Percentiles rank a stretch among this genome's conserved stretches.
phyloP scores from a whole-genome alignment of 2,113 vertebrate genomes.

The Nyctereutes procyonoides region DNA sequence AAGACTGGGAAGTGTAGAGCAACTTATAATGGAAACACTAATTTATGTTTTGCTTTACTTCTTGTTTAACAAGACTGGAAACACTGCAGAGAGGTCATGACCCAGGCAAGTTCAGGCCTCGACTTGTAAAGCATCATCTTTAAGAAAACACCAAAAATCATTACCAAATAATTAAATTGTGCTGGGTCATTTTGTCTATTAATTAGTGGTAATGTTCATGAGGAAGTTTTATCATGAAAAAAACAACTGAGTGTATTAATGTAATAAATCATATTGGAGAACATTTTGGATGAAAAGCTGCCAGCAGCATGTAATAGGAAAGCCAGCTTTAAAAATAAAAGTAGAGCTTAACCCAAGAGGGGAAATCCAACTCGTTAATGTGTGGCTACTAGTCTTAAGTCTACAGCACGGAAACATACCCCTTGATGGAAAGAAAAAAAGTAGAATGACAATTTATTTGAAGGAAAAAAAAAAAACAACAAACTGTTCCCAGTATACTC shows the following conservation, averaged over 20 bases:
- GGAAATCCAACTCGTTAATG: background rate
- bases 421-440: slow-evolving; percentile 25
- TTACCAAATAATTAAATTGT: slow-evolving; percentile 72
- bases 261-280: slow-evolving; percentile 5
- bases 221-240: slow-evolving; percentile 32
- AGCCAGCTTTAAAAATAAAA: background rate
- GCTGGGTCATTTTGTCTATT: slow-evolving; percentile 36
- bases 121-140: slow-evolving; percentile 72
- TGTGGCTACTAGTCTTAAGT: slow-evolving; percentile 8
- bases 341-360: background rate
- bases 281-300: background rate
- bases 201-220: slow-evolving; percentile 48
- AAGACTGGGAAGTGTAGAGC: slow-evolving; percentile 55
- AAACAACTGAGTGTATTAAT: background rate
- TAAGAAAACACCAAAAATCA: slow-evolving; percentile 74
- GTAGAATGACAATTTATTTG: background rate
- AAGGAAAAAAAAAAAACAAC: background rate
- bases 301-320: slow-evolving; percentile 33
- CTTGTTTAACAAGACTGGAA: slow-evolving; percentile 79
- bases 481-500: background rate
- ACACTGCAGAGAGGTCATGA: slow-evolving; percentile 49
- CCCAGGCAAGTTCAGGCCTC: slow-evolving; percentile 72
- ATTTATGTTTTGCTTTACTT: slow-evolving; percentile 70
- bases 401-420: background rate
- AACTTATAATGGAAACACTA: slow-evolving; percentile 64